These are phyloP conservation scores for Chiloscyllium plagiosum DNA, from an alignment of 2,113 vertebrate genomes.

Conservation along the genomic window DNA sequence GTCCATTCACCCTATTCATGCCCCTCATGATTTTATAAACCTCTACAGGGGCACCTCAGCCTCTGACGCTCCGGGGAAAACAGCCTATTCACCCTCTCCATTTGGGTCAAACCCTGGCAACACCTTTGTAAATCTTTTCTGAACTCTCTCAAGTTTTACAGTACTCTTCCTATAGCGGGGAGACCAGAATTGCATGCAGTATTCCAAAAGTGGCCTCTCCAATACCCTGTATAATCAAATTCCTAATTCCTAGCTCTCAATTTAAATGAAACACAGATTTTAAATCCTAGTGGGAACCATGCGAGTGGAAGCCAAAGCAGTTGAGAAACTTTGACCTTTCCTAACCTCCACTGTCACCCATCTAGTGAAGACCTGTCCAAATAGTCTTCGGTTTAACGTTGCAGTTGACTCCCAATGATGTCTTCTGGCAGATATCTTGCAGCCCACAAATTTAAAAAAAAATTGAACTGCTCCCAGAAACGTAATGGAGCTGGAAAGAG, in stretches of 20 bases:
- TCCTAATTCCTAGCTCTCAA: neutral
- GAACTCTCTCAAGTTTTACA: too few species aligned
- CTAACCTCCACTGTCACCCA: neutral
- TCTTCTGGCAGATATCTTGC: neutral
- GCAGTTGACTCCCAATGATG: neutral
- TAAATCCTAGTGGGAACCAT: neutral
- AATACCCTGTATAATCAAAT: neutral
- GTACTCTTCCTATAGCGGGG: too few species aligned
- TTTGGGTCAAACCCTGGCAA: too few species aligned
- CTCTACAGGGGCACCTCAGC: too few species aligned
- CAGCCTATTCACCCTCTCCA: too few species aligned
- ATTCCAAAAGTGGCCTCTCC: too few species aligned
- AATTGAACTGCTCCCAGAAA: neutral
- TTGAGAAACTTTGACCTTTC: neutral
- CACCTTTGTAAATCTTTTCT: too few species aligned
- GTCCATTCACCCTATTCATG: too few species aligned
- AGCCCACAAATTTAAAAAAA: neutral
- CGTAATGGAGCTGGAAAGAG: neutral
- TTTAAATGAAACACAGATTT: neutral
- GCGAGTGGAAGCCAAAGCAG: neutral
- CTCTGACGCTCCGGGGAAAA: too few species aligned
- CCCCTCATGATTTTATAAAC: too few species aligned
- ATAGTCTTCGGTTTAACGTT: neutral
- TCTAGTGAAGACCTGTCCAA: neutral
- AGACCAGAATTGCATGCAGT: too few species aligned